These are phyloP conservation scores for Stegodyphus dumicola DNA, from an alignment of 1,140 invertebrate species.

Conservation along the genomic window DNA sequence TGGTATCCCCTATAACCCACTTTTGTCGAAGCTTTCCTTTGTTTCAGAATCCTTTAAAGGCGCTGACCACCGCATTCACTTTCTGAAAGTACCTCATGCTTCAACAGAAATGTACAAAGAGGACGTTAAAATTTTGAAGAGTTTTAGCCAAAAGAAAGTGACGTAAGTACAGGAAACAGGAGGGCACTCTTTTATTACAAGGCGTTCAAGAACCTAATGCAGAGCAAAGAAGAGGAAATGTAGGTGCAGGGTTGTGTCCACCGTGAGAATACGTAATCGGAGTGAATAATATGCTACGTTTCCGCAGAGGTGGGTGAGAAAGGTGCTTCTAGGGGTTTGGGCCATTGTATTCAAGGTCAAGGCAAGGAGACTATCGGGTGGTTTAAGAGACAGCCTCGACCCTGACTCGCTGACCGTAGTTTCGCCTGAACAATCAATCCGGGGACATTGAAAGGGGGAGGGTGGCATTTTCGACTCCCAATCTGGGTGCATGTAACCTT, in stretches of 20 bases:
- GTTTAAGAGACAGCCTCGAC: neutral
- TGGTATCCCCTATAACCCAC: too few species aligned
- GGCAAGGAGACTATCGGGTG: neutral
- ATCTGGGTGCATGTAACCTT: conserved; percentile 1
- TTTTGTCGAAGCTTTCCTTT: too few species aligned
- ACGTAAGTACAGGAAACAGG: conserved; percentile 4
- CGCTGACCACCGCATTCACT: too few species aligned
- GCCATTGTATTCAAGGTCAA: conserved; percentile 31
- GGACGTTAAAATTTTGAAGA: too few species aligned
- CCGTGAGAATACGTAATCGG: conserved; percentile 38
- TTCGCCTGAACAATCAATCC: conserved; percentile 22
- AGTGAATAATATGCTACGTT: conserved; percentile 9
- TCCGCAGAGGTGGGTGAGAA: conserved; percentile 31
- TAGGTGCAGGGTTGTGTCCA: conserved; percentile 3
- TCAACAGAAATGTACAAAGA: too few species aligned
- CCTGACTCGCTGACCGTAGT: conserved; percentile 48
- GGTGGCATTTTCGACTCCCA: neutral
- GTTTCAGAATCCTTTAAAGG: too few species aligned
- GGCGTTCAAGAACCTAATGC: conserved; percentile 23
- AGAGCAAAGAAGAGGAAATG: neutral
- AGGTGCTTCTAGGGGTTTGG: conserved; percentile 11
- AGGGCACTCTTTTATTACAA: too few species aligned
- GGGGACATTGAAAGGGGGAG: neutral
- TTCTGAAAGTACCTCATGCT: too few species aligned
- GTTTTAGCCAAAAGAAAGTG: conserved; percentile 4